Base-by-base conservation (phyloP, 1,140 invertebrate genomes). In the Pantala flavescens region DNA sequence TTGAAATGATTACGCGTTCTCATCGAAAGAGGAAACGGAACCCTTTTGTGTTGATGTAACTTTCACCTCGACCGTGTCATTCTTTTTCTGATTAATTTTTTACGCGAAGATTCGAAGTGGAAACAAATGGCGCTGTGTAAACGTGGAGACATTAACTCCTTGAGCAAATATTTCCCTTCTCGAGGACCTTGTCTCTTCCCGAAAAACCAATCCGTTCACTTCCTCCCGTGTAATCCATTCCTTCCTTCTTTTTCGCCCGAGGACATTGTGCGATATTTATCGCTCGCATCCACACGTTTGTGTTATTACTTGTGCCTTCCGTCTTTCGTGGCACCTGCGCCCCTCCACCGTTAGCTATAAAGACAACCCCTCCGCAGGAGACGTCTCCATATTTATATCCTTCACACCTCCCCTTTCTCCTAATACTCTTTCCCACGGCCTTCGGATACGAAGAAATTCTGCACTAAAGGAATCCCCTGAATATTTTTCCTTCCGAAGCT, bases 261-360 rank as follows among this genome's bases (percentile, higher is more conserved):
- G 49, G 49, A 63, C 49, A 63, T 63, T 63, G 49, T 63, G 49
- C 49, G 49, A 19, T 63, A 63, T 63, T 63, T 63, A 63, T 63
- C 49, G 14, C 49, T 21, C 16, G 49, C 49, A 19, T 63, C 49
- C 14, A 21, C 49, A 63, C 49, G 49, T 63, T 63, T 63, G 49
- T 21, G 49, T 63, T 63, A 63, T 63, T 63, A 63, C 49, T 63
- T 63, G 3, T 63, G 49, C 49, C 49, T 21, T 63, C 14, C n/a
- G 49, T 63, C 49, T 63, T 63, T 12, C 49, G 49, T 63, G 49
- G 49, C 49, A 63, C 49, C 49, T 63, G 49, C 49, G 49, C n/a
- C 12, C 49, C 49, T 63, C 49, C 49, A 21, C n/a, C 49, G 49
- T 21, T 36, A 63, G 49, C 49, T 63, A 63, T 63, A 63, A 63